phyloP scores from a whole-genome alignment of 2,888 invertebrate genomes.

The Lithosia quadra region DNA sequence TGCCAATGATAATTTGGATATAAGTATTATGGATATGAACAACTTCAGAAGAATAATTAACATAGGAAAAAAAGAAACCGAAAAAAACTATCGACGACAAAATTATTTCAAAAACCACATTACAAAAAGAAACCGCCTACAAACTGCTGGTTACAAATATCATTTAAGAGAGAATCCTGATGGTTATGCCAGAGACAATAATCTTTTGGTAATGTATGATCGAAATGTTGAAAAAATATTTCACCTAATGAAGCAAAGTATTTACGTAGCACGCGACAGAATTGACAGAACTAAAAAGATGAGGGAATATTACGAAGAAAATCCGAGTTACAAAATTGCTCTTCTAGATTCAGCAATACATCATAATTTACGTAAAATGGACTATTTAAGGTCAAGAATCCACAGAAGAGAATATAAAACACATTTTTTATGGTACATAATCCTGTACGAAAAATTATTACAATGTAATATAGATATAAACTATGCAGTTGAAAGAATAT shows the following conservation, averaged over 20 bases:
- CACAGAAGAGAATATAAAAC: neutral
- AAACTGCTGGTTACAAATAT: constrained; percentile 13
- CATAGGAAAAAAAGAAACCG: constrained; percentile 1
- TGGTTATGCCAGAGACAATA: neutral
- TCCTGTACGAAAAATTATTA: constrained; percentile 12
- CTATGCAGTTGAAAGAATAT: constrained; percentile 14
- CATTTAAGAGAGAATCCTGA: constrained; percentile 5
- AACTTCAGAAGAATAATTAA: constrained; percentile 11
- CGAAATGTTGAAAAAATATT: constrained; percentile 11
- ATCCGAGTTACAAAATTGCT: constrained; percentile 10
- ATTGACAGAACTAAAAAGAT: constrained; percentile 9
- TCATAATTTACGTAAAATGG: constrained; percentile 10
- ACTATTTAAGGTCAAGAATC: neutral
- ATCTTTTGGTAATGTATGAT: neutral
- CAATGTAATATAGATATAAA: constrained; percentile 15
- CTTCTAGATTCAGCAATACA: constrained; percentile 16
- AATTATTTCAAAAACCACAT: neutral
- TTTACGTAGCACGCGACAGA: constrained; percentile 11
- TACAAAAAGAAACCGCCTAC: neutral
- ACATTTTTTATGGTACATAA: constrained; percentile 10
- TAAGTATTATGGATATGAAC: constrained; percentile 13
- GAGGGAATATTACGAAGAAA: neutral
- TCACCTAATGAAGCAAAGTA: constrained; percentile 16
- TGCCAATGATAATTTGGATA: constrained; percentile 10
- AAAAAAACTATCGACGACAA: constrained; percentile 6